Evolutionary conservation across 1,140 invertebrate species (phyloP), one percentile per base, ranked within the genome.

Genomic region (Leptestheria dahalacensis): DNA sequence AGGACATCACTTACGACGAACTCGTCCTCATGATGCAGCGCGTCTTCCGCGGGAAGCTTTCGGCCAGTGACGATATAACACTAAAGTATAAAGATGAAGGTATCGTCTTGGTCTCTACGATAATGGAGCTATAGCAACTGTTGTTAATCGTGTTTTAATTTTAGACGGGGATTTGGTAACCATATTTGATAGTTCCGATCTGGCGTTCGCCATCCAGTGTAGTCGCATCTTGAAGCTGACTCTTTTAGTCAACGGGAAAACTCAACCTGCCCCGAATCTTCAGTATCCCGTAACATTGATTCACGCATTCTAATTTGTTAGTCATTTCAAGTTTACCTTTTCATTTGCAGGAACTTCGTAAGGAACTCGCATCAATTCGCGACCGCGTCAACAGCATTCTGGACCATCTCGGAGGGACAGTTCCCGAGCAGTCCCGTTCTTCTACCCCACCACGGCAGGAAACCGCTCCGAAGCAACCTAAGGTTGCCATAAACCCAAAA

Each of bases 71-170:
- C 75, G 83, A 86, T 64, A 78, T 86, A 57, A 77, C 75, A 2
- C 77, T 86, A 18, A 86, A 86, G 70, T 86, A 85, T 67, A 83
- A 82, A 72, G 84, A 85, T 74, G 83, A 85, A 78, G 81, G 80
- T 81, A 69, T 60, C 56, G 12, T 23, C 20, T 55, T 47, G 15
- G n/a, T 26, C 21, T 54, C 48, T 51, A 47, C 15, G 28, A 28
- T 53, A 25, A n/a, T 12, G 9, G 26, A 11, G 12, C 25, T 33
- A 20, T 63, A 20, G 21, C 21, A 3, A 10, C 46, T 51, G 26
- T 61, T 23, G 20, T 28, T n/a, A 26, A 62, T 62, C 41, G 63
- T 48, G 48, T 50, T 66, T n/a, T 51, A 9, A 33, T 75, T 78
- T 54, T 70, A 83, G 83, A 86, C 78, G 81, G 80, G 59, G 84